Conservation (phyloP, 1,140 invertebrate species). For the Eciton burchellii region DNA sequence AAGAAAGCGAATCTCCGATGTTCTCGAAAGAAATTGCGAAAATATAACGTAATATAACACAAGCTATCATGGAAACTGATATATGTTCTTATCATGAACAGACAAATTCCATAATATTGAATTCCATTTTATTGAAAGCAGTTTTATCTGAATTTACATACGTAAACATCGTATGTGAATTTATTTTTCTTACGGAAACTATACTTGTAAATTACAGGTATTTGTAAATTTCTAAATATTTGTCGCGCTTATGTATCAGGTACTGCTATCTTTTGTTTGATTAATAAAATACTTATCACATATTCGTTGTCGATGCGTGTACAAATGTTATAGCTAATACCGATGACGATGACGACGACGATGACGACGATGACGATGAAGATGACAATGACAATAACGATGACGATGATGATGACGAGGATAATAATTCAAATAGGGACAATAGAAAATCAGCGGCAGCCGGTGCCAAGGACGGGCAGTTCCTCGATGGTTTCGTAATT, state of each 20-base stretch:
- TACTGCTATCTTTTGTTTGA: conserved; percentile 11
- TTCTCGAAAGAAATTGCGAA: not conserved
- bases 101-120: not conserved
- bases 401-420: too few relatives aligned
- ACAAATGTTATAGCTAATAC: conserved; percentile 20
- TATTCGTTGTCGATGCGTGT: conserved; percentile 36
- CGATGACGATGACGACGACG: conserved; percentile 38
- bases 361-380: not conserved
- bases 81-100: not conserved
- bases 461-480: conserved; percentile 85
- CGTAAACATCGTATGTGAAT: conserved; percentile 4
- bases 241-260: not conserved
- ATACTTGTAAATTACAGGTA: too few relatives aligned
- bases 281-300: not conserved
- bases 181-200: not conserved
- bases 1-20: not conserved
- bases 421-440: conserved; percentile 71
- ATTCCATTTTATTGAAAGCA: not conserved
- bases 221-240: too few relatives aligned
- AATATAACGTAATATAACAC: conserved; percentile 21
- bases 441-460: conserved; percentile 85
- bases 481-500: conserved; percentile 85
- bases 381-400: conserved; percentile 45
- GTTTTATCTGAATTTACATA: not conserved
- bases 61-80: not conserved